Conservation (phyloP, 1,140 invertebrate genomes). For the Penaeus japonicus region DNA sequence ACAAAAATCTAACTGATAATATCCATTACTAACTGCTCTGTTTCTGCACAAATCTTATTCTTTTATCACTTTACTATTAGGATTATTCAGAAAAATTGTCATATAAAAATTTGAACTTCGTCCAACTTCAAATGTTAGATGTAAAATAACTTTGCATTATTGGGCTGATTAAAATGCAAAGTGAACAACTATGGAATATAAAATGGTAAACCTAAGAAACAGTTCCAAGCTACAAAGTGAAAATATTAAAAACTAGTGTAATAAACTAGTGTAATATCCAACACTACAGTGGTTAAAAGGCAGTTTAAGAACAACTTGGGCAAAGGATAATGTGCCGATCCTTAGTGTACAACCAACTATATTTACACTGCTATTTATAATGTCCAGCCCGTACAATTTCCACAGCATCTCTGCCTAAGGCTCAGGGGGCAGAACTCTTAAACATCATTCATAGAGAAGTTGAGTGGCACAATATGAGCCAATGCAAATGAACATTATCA, state of each 20-base stretch:
- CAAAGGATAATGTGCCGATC: conserved; percentile 55
- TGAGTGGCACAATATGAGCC: conserved; percentile 49
- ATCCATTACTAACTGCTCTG: conserved; percentile 32
- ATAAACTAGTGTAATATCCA: conserved; percentile 54
- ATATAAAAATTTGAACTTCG: conserved; percentile 57
- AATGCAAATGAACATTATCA: conserved; percentile 49
- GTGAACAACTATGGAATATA: conserved; percentile 50
- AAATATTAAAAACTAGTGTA: conserved; percentile 57
- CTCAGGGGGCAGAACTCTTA: conserved; percentile 51
- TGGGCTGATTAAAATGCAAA: conserved; percentile 40
- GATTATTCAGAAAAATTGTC: conserved; percentile 51
- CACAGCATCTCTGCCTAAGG: conserved; percentile 49
- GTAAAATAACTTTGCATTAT: conserved; percentile 53
- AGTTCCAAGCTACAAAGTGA: conserved; percentile 57
- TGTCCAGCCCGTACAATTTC: conserved; percentile 40
- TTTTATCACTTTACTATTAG: conserved; percentile 45
- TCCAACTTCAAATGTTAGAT: conserved; percentile 40
- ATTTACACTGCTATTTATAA: conserved; percentile 55
- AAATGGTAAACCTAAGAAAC: conserved; percentile 54
- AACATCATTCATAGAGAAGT: conserved; percentile 28
- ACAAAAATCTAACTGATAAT: conserved; percentile 39
- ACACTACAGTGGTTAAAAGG: conserved; percentile 56
- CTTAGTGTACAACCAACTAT: conserved; percentile 56
- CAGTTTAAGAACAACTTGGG: conserved; percentile 57
- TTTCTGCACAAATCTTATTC: conserved; percentile 14